Conservation (phyloP, 2,113 vertebrate species). For the Globicephala melas region DNA sequence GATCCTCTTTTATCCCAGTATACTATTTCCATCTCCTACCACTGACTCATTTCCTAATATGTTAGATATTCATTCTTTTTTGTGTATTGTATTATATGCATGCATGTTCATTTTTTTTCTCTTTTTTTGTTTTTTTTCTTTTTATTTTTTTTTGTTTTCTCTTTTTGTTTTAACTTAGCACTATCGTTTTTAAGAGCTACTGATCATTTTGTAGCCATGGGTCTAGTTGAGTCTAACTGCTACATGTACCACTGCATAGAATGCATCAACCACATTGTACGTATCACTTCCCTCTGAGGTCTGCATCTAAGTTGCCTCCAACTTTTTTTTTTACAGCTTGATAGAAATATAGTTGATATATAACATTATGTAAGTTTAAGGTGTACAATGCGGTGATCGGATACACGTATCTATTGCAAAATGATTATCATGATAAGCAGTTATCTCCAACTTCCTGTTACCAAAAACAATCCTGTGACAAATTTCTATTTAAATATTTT, state of each 20-base stretch:
- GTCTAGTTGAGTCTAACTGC: neutral
- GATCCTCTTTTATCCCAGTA: neutral
- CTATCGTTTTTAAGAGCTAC: neutral
- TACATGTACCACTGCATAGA: neutral
- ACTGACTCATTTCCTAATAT: neutral
- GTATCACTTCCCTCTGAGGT: neutral
- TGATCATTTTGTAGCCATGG: neutral
- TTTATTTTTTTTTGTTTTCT: neutral
- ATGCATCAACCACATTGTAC: neutral
- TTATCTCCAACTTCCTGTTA: neutral
- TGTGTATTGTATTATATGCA: neutral
- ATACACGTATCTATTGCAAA: neutral
- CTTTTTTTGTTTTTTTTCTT: neutral
- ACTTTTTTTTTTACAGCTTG: neutral
- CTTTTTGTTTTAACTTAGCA: neutral
- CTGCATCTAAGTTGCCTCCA: neutral
- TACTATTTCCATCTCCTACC: neutral
- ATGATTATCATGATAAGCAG: neutral
- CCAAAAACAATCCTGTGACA: neutral
- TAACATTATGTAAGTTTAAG: neutral
- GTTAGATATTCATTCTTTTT: neutral
- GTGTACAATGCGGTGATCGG: neutral
- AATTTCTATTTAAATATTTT: slow-evolving; percentile 7
- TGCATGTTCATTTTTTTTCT: neutral
- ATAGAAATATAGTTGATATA: neutral